Base-by-base conservation (phyloP, 2,113 vertebrate genomes). In the Podarcis muralis region DNA sequence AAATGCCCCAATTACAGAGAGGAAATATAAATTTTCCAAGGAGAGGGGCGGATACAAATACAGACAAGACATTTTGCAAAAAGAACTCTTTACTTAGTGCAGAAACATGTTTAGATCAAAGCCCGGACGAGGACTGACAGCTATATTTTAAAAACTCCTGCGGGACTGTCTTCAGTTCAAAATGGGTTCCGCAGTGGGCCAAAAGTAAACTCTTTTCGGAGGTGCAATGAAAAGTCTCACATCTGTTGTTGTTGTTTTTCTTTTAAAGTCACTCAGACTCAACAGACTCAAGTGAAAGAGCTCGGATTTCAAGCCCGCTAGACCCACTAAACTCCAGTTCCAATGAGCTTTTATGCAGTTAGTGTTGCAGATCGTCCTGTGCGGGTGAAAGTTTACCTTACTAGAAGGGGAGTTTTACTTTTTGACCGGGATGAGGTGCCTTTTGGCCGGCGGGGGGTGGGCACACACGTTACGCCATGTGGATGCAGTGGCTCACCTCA, bases 1-100 rank as follows among this genome's bases (percentile, higher is more conserved):
- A 76, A 93, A 94, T 90, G 74, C 74, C 84, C 93, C 93, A 81
- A 92, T 81, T 88, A 85, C 91, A 57, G 78, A 83, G 93, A 93
- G 30, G 7, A 90, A 93, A 83, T 94, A 86, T 84, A 79, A 81
- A 85, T 90, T 90, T 72, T 75, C 81, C 83, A 83, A 59, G 81
- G 5, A 23, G 30, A 15, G 40, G 20, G 53, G 35, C 83, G 88
- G 37, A 30, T 48, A 20, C n/a, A 18, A 57, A 37, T 32, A 20
- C 75, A 57, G 66, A 48, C 25, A 57, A 80, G 22, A 37, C 11
- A 57, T 71, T 87, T 87, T 57, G 40, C 32, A 35, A 80, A 66
- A 86, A 53, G n/a, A 71, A 59, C 43, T 43, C 53, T 76, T 53
- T 25, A 12, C 62, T 72, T 43, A 65, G 37, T 74, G 71, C 53